Evolutionary conservation across 2,888 invertebrate species (phyloP), one percentile per base, ranked within the genome.

Genomic region (Trilocha varians): DNA sequence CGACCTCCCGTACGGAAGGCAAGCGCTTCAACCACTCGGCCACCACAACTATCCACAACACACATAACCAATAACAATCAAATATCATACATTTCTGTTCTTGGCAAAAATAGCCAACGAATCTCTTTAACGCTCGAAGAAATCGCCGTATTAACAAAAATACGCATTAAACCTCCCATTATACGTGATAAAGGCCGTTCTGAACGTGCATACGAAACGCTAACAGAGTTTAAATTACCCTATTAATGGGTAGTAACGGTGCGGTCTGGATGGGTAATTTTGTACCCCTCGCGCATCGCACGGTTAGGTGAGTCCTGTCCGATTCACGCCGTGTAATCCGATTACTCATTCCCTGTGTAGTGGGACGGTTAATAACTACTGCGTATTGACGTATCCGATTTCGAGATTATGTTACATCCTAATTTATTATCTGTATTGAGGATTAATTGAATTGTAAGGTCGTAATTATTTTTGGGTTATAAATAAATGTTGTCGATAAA

Each of bases 221-320:
- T 69, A 63, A 64, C 63, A 58, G 64, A 54, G 62, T 58, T 62
- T 59, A 62, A 70, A 70, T 70, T 67, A 65, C 63, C 67, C 66
- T 63, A 66, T 62, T 68, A 68, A 69, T 67, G 67, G 59, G 53
- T 53, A 59, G 60, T 67, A 62, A 68, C 62, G 59, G 61, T 61
- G 55, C 59, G 61, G 57, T 53, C 48, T 52, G 43, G 40, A 46
- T 53, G 54, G 52, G 44, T 55, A 57, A 61, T 59, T 56, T 42
- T 45, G 53, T 49, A 53, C 52, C 50, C 41, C 43, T 42, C 46
- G 49, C 39, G 49, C 57, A 52, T 55, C 53, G 52, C 51, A 53
- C 44, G 50, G 49, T 50, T 52, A 52, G 47, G 43, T 43, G 40
- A 41, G 41, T 13, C 32, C 32, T 46, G 45, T 46, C 44, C 45